Conservation (phyloP, 2,797 vertebrate genomes). For the Lophius americanus region DNA sequence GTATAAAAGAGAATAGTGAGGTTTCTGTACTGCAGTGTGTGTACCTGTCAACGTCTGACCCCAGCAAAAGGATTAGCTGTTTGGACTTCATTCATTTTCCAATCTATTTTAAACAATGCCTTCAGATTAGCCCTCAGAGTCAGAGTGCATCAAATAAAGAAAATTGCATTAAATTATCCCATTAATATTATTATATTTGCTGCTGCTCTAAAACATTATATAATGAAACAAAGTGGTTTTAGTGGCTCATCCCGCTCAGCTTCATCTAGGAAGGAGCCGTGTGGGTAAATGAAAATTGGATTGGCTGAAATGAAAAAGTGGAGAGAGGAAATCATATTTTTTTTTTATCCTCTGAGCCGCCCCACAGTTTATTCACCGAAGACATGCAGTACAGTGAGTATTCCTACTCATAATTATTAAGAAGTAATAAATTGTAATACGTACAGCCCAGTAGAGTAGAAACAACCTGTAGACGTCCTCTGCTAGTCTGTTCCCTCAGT, state of each 20-base stretch:
- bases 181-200: constrained; percentile 82
- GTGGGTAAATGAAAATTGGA: constrained; percentile 73
- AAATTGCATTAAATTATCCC: constrained; percentile 81
- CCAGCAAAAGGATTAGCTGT: not conserved
- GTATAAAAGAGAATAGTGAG: no score
- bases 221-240: constrained; percentile 78
- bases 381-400: not conserved
- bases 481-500: no score
- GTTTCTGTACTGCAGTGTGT: no score
- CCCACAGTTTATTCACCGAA: not conserved
- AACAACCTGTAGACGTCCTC: no score
- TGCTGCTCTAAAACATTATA: constrained; percentile 66
- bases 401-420: not conserved
- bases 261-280: constrained; percentile 66
- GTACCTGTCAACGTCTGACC: no score
- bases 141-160: constrained; percentile 79
- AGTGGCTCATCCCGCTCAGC: constrained; percentile 66
- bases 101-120: constrained; percentile 76
- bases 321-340: constrained; percentile 7
- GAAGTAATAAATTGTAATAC: not conserved
- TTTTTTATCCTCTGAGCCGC: not conserved
- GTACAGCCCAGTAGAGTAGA: no score
- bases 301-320: constrained; percentile 66
- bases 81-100: constrained; percentile 63
- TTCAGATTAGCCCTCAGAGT: constrained; percentile 80